Evolutionary conservation across 1,140 invertebrate species (phyloP), one percentile per base, ranked within the genome.

Genomic region (Drosophila takahashii): DNA sequence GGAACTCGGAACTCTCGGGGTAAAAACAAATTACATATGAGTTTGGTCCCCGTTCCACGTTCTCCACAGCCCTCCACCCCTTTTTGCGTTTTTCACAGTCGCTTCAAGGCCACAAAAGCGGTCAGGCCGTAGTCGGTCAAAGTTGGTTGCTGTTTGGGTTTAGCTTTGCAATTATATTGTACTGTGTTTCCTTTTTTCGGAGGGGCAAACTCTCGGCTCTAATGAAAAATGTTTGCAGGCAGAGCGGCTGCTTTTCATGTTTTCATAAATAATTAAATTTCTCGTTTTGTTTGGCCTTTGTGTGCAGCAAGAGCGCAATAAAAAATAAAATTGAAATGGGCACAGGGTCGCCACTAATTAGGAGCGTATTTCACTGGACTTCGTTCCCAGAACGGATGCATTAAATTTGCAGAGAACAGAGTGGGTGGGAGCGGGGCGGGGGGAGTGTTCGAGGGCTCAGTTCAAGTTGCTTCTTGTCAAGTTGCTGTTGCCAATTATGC

Each of bases 251-350:
- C 64, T 69, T 77, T 71, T 67, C 81, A 85, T 85, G 81, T 85
- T 83, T 86, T 87, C 83, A 87, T 86, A 86, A 86, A 86, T 86
- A 86, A 86, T 86, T 86, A 86, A 86, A 84, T 75, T 81, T 75
- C 61, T 86, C 65, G 61, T 48, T 56, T 71, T 29, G 34, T 54
- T 44, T 44, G 53, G 66, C 54, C 62, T 65, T 61, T 66, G 47
- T 54, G 71, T 29, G 64, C 11, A 18, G 56, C 34, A 26, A 22
- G 18, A 42, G 56, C 13, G 29, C 26, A 42, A 51, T 51, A 67
- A 67, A 64, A 66, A 32, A 65, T 51, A 29, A 44, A 70, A 57
- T 53, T 60, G 54, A 61, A 84, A 85, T 56, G 78, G 77, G 81
- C 50, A 59, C 81, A 84, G 81, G 81, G 81, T 84, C 81, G 72